Evolutionary conservation across 2,113 vertebrate genomes (phyloP), one percentile per base, ranked within the genome.

Genomic region (Lota lota): DNA sequence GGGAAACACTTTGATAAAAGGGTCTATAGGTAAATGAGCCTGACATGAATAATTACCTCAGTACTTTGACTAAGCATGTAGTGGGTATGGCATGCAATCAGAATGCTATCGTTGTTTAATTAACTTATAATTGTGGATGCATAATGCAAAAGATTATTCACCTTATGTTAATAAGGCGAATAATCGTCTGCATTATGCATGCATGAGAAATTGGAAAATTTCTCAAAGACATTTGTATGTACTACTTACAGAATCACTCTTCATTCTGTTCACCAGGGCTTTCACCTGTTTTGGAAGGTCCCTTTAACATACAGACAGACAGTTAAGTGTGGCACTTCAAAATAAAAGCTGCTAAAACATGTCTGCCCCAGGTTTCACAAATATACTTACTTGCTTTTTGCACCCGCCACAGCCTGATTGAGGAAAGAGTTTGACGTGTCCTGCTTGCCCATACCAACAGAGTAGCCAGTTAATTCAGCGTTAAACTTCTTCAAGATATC

Each of bases 401-500:
- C 92, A 81, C 94, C 92, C 0, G 94, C 83, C 15, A 95, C 91
- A 62, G 96, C 97, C 86, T 94, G 95, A 83, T 97, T 98, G 79
- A 99, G 87, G 85, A 93, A 95, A 0, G 95, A 90, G 3, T 90
- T 80, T 0, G 77, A 28, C 3, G 73, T 83, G 6, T 22, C 40
- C 61, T 84, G 77, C 0, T 67, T 81, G 0, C 95, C 95, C 0
- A 0, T 92, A 22, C 91, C 93, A 0, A 90, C 74, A 0, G 95
- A 94, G 6, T 91, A 98, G 61, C 96, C 95, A 1, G 22, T 61
- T 64, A 96, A 68, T 0, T 73, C 64, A 4, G 18, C 61, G 58
- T 92, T 95, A 77, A 95, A 98, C 78, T 93, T 69, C 17, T 85
- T 91, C 22, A 98, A 82, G 81, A 98, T 94, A 69, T 98, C 96